These are phyloP conservation scores for Argyrosomus regius DNA, from an alignment of 2,797 vertebrate genomes.

Conservation along the genomic window DNA sequence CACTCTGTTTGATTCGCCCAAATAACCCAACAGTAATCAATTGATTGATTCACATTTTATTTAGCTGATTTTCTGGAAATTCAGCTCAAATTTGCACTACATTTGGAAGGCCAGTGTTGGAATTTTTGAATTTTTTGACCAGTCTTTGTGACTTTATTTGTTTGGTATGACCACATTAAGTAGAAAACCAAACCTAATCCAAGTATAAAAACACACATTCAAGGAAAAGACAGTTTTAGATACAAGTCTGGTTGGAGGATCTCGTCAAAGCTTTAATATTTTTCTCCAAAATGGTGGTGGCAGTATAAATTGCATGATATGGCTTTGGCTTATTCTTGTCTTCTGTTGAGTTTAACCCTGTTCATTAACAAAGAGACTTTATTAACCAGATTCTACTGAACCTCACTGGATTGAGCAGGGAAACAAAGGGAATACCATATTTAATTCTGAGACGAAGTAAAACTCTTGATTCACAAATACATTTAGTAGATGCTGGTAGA, in stretches of 20 bases:
- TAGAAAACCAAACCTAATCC: neutral
- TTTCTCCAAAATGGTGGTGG: slow-evolving; percentile 4
- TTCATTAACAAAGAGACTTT: slow-evolving; percentile 14
- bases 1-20: too few relatives aligned
- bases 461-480: neutral
- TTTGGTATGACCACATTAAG: neutral
- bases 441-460: neutral
- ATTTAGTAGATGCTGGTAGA: neutral
- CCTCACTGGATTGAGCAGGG: slow-evolving; percentile 54
- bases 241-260: neutral
- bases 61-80: neutral
- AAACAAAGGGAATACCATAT: neutral
- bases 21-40: too few relatives aligned
- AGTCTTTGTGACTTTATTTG: neutral
- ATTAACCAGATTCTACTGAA: slow-evolving; percentile 37
- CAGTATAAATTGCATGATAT: slow-evolving; percentile 29
- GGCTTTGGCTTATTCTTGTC: neutral
- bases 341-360: slow-evolving; percentile 15
- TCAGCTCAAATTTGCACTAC: neutral
- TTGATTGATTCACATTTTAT: neutral
- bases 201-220: neutral
- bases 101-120: neutral
- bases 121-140: too few relatives aligned
- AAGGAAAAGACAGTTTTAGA: neutral
- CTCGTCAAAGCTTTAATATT: slow-evolving; percentile 3